These are phyloP conservation scores for Iguana delicatissima DNA, from an alignment of 2,797 vertebrate species.

Conservation along the genomic window DNA sequence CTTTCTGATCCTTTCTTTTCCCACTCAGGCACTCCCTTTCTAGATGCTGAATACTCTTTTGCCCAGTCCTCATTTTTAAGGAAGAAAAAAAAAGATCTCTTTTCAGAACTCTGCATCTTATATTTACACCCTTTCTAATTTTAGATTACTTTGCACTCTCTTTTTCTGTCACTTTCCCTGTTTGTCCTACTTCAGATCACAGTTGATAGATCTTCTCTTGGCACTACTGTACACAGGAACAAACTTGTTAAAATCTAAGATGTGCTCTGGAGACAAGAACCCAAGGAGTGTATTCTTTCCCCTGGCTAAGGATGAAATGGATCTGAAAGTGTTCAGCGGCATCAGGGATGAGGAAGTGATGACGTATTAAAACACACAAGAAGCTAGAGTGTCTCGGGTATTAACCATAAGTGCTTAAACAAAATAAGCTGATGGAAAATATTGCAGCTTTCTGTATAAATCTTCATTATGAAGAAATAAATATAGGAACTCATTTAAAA, in stretches of 20 bases:
- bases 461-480: not conserved
- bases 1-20: slow-evolving; percentile 8
- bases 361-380: not conserved
- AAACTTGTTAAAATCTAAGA: slow-evolving; percentile 2
- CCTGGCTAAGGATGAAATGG: not conserved
- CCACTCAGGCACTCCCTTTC: not conserved
- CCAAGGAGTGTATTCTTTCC: not conserved
- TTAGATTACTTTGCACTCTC: not conserved
- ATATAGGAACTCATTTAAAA: not conserved
- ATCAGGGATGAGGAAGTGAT: not conserved
- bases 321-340: slow-evolving; percentile 12
- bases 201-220: not conserved
- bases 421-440: not conserved
- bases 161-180: slow-evolving; percentile 3
- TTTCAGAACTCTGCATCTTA: accelerated
- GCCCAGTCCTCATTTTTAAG: not conserved
- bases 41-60: not conserved
- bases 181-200: slow-evolving; percentile 1
- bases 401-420: not conserved
- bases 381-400: not conserved
- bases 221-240: not conserved
- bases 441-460: not conserved
- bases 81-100: not conserved
- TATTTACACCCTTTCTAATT: slow-evolving; percentile 10
- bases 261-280: not conserved